Base-by-base conservation (phyloP, 2,797 vertebrate genomes). In the Molothrus aeneus region DNA sequence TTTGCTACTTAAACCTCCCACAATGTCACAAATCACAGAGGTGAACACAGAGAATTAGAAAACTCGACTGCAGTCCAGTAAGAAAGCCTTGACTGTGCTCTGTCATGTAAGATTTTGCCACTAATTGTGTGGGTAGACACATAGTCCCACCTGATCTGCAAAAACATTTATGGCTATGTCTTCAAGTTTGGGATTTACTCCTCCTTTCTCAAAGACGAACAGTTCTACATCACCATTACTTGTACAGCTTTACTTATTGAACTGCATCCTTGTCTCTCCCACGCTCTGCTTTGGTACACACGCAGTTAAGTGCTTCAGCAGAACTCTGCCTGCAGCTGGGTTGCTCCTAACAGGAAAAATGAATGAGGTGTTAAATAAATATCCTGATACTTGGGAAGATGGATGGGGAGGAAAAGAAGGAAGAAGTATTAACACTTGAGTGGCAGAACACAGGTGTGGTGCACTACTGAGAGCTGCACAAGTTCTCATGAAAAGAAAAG, bases 291-390 rank as follows among this genome's bases (percentile, higher is more conserved):
- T 38, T 5, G 6, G 79, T 70, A 77, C 34, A 34, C 6, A 87
- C 0, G 5, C 63, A 66, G 92, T 93, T 91, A 93, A 94, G 89
- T 66, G 51, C 82, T 95, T 94, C 87, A 88, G 77, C 72, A 91
- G 66, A 90, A 60, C 50, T 75, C 68, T 73, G 60, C 65, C 38
- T 57, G 64, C 71, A 93, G 92, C 79, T 96, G 86, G 68, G 64
- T 54, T 90, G 79, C 68, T 96, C 85, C 65, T 60, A 86, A 80
- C 78, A 85, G 71, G 81, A 93, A 92, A 90, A 96, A 92, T 70
- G 59, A 93, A 96, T 86, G 84, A 93, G 70, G 77, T 92, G 91
- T 94, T 93, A 94, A 82, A 92, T 75, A 97, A 94, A 94, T 95
- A 96, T 64, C 86, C 63, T 88, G 65, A 86, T 93, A 81, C 70